Percentiles rank a stretch among this genome's conserved stretches.
Evolutionary conservation across 2,113 vertebrate species (phyloP).

Genomic region (Gulo gulo): DNA sequence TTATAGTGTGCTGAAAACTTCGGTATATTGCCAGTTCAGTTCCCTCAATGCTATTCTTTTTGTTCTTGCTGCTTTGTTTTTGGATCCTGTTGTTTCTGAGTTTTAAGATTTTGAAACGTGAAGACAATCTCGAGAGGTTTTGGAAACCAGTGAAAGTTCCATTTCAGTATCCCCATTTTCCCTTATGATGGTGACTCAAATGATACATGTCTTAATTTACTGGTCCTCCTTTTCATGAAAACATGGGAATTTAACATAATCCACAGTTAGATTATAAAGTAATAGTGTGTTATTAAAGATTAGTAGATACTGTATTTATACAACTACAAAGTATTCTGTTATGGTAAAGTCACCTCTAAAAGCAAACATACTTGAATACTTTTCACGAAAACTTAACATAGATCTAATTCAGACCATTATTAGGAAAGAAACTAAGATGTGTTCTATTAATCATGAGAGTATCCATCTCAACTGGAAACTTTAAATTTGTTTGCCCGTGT

Average conservation of each 20-base stretch:
- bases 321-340: background rate
- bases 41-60: background rate
- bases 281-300: background rate
- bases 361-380: background rate
- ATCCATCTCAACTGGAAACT: background rate
- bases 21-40: background rate
- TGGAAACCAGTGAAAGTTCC: background rate
- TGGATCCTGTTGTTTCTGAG: background rate
- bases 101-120: background rate
- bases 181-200: background rate
- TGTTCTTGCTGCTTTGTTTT: background rate
- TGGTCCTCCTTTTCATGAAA: background rate
- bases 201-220: background rate
- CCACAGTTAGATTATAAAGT: background rate
- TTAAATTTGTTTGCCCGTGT: constrained; percentile 43
- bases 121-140: background rate
- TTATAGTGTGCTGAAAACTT: background rate
- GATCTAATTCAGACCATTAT: background rate
- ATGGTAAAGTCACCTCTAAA: background rate
- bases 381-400: background rate
- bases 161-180: background rate
- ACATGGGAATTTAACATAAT: background rate
- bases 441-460: background rate
- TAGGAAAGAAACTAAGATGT: background rate
- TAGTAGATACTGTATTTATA: background rate